Conservation (phyloP, 1,140 invertebrate genomes). For the Drosophila subpulchrella region DNA sequence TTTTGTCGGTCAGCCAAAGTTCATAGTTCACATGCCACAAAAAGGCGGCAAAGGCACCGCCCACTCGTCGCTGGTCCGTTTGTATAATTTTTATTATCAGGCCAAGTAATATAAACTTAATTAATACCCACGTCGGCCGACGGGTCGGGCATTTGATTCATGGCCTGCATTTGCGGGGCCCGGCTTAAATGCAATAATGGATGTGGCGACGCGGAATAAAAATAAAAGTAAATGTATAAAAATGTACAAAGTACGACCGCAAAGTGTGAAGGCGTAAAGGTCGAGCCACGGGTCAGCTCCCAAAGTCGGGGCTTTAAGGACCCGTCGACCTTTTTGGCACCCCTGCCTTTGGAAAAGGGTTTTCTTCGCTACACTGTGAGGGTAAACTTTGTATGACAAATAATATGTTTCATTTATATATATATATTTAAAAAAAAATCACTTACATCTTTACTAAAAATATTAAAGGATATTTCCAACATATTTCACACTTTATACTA, state of each 20-base stretch:
- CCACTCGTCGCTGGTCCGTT: constrained; percentile 25
- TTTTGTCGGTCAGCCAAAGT: constrained; percentile 78
- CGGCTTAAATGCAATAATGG: constrained; percentile 69
- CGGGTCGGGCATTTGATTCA: constrained; percentile 62
- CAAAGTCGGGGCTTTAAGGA: constrained; percentile 41
- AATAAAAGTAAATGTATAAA: constrained; percentile 13
- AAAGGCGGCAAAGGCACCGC: constrained; percentile 14
- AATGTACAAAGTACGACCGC: constrained; percentile 22
- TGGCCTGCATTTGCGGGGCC: constrained; percentile 58
- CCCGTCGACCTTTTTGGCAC: constrained; percentile 28
- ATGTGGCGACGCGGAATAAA: constrained; percentile 41
- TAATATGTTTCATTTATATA: too few species aligned
- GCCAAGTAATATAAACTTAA: constrained; percentile 77
- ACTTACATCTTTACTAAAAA: too few species aligned
- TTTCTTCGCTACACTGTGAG: background rate
- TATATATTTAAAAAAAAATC: too few species aligned
- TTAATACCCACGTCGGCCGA: constrained; percentile 56
- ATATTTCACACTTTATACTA: too few species aligned
- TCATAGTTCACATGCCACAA: constrained; percentile 74
- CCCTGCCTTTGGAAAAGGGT: constrained; percentile 8
- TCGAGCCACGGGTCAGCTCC: constrained; percentile 1
- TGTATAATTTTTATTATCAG: constrained; percentile 74
- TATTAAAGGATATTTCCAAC: too few species aligned
- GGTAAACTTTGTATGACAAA: background rate
- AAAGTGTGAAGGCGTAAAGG: constrained; percentile 32